phyloP scores from a whole-genome alignment of 2,888 invertebrate genomes.

The Rotaria macrura region DNA sequence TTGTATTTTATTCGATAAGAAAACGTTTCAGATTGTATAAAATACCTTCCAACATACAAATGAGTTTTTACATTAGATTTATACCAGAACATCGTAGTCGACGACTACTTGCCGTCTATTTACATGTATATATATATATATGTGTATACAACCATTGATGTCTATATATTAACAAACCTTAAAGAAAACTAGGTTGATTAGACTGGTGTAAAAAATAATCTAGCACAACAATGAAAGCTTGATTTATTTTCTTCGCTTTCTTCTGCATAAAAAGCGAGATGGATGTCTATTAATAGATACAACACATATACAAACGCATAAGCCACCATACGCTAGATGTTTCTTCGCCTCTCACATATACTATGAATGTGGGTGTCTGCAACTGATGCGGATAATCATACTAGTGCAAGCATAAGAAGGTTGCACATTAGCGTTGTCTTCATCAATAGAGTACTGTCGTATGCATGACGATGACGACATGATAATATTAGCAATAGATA shows the following conservation, averaged over 20 bases:
- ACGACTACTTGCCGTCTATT: too few relatives aligned
- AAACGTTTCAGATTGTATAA: too few relatives aligned
- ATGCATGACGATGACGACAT: not conserved
- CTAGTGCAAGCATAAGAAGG: slow-evolving; percentile 3
- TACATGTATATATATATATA: too few relatives aligned
- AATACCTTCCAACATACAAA: too few relatives aligned
- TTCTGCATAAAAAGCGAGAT: not conserved
- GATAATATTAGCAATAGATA: not conserved
- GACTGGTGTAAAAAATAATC: not conserved
- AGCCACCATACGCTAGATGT: not conserved
- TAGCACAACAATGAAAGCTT: not conserved
- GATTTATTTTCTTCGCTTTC: not conserved
- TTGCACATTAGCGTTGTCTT: slow-evolving; percentile 1
- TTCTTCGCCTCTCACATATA: not conserved
- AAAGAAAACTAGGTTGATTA: not conserved
- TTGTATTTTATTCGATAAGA: too few relatives aligned
- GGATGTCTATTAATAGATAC: not conserved
- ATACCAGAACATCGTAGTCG: not conserved
- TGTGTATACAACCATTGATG: not conserved
- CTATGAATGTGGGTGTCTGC: not conserved
- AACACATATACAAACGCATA: not conserved
- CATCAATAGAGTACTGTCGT: not conserved
- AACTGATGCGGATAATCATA: slow-evolving; percentile 3
- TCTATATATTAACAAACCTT: not conserved
- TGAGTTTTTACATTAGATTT: too few relatives aligned